These are phyloP conservation scores for Boleophthalmus pectinirostris DNA, from an alignment of 2,113 vertebrate species.

Conservation along the genomic window DNA sequence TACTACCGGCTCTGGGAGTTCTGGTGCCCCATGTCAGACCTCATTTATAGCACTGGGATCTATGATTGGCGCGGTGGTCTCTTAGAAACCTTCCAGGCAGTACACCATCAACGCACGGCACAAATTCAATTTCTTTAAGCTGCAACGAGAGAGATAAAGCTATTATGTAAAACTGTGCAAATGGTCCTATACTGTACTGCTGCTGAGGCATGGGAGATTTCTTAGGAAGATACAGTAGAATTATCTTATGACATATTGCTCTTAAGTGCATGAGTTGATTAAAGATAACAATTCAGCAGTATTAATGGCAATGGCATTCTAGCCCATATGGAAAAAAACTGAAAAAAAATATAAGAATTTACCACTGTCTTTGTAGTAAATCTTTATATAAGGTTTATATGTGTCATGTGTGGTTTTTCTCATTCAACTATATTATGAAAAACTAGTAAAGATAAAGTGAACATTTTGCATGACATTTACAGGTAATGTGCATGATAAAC, in stretches of 20 bases:
- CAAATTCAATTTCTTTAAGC: conserved; percentile 19
- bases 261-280: conserved; percentile 72
- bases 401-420: no score
- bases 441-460: no score
- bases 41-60: conserved; percentile 40
- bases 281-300: conserved; percentile 72
- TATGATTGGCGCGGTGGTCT: conserved; percentile 57
- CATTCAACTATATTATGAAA: no score
- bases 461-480: no score
- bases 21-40: conserved; percentile 48
- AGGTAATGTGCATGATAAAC: no score
- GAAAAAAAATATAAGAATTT: no score
- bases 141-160: not conserved
- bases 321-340: no score
- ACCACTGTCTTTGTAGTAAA: no score
- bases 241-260: conserved; percentile 77
- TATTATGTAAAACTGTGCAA: conserved; percentile 1
- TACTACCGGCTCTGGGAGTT: conserved; percentile 42
- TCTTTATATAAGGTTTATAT: no score
- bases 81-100: conserved; percentile 30
- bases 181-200: not conserved
- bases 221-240: conserved; percentile 59
- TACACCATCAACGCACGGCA: conserved; percentile 11
- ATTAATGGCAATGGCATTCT: conserved; percentile 75
- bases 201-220: conserved; percentile 32